Percentiles rank a stretch among this genome's conserved stretches.
phyloP scores from a whole-genome alignment of 2,797 vertebrate genomes.

The Gymnothorax reevesii region DNA sequence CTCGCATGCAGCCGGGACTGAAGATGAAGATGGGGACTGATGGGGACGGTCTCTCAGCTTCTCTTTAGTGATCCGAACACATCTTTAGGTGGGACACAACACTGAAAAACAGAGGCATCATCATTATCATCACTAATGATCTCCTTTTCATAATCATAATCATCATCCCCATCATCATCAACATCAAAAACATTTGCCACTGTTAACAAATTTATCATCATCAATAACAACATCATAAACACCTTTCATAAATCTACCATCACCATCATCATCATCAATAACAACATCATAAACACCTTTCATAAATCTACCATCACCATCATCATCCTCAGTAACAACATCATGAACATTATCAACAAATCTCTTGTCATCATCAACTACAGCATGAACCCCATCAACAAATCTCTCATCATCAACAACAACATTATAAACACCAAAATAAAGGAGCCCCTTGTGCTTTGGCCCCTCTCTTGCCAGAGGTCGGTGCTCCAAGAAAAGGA shows the following conservation, averaged over 20 bases:
- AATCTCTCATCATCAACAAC: background rate
- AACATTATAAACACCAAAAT: background rate
- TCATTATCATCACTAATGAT: background rate
- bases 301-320: background rate
- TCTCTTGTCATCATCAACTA: slow-evolving; percentile 17
- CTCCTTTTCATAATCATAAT: too few species aligned
- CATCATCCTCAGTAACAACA: background rate
- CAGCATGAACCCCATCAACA: background rate
- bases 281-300: slow-evolving; percentile 23
- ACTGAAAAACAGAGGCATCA: slow-evolving; percentile 65
- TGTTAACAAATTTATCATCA: slow-evolving; percentile 14
- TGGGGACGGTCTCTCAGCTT: slow-evolving; percentile 29
- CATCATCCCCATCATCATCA: too few species aligned
- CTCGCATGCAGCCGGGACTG: slow-evolving; percentile 74
- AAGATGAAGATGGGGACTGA: slow-evolving; percentile 39
- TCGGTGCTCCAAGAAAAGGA: too few species aligned
- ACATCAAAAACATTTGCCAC: too few species aligned
- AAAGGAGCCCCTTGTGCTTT: too few species aligned
- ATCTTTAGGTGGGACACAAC: slow-evolving; percentile 86
- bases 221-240: slow-evolving; percentile 2
- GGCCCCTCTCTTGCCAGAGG: too few species aligned
- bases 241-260: background rate
- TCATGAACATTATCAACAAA: too few species aligned
- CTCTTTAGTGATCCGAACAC: slow-evolving; percentile 36
- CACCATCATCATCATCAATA: background rate